Evolutionary conservation across 2,113 vertebrate genomes (phyloP), one percentile per base, ranked within the genome.

Genomic region (Syngnathus scovelli): DNA sequence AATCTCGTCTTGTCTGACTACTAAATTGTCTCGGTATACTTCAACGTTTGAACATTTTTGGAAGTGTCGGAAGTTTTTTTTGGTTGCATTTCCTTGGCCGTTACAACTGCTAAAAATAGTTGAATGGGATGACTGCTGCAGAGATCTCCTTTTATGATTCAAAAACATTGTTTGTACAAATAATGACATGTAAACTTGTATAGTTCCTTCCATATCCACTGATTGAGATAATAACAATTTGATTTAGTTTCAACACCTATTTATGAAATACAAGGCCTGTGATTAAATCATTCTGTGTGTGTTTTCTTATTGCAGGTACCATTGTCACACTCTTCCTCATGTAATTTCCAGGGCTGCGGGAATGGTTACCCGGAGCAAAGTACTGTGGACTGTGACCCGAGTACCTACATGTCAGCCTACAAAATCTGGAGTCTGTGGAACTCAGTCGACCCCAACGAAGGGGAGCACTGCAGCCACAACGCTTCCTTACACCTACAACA

Each of bases 351-450:
- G 79, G 91, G 77, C 73, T 93, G 92, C 86, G 92, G 91, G 71
- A 92, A 92, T 18, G 92, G 92, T 81, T 93, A 88, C 85, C 90
- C 92, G 0, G 92, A 93, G 86, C 96, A 95, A 41, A 98, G 93
- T 89, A 95, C 95, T 64, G 95, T 95, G 77, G 96, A 98, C 88
- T 99, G 96, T 96, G 96, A 99, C 87, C 96, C 96, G 61, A 98
- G 96, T 89, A 98, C 96, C 16, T 98, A 98, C 92, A 91, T 99
- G 87, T 99, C 96, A 44, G 96, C 96, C 77, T 95, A 97, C 90
- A 99, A 99, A 89, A 93, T 99, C 80, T 99, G 95, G 0, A 95
- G 96, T 78, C 94, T 99, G 72, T 99, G 96, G 96, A 99, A 96
- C 88, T 98, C 96, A 0, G 91, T 93, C 69, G 95, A 98, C 89